These are phyloP conservation scores for Misgurnus anguillicaudatus DNA, from an alignment of 2,113 vertebrate species.

Conservation along the genomic window DNA sequence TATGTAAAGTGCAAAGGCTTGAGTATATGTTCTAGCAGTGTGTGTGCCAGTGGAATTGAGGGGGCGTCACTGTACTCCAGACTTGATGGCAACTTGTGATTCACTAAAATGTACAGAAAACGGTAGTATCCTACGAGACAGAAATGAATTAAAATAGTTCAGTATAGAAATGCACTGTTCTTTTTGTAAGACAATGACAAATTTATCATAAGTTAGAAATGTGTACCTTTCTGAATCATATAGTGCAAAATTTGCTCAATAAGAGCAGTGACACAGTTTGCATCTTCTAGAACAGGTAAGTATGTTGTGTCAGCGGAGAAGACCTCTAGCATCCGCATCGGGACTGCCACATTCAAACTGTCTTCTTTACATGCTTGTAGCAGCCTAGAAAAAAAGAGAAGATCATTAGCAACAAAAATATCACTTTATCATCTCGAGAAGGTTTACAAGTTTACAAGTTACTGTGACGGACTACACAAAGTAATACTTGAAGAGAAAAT, in stretches of 20 bases:
- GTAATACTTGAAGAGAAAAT: not conserved
- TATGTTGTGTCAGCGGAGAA: slow-evolving; percentile 93
- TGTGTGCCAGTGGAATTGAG: slow-evolving; percentile 90
- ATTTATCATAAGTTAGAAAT: not conserved
- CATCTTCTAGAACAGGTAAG: slow-evolving; percentile 84
- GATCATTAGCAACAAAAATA: slow-evolving; percentile 12
- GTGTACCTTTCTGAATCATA: slow-evolving; percentile 93
- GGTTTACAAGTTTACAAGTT: not conserved
- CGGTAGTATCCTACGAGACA: slow-evolving; percentile 85
- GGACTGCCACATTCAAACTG: slow-evolving; percentile 90
- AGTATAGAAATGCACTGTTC: not conserved
- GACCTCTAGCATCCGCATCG: slow-evolving; percentile 97
- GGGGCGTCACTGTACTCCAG: slow-evolving; percentile 91
- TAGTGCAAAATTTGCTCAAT: slow-evolving; percentile 98
- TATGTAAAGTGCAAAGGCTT: slow-evolving; percentile 99
- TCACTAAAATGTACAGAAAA: slow-evolving; percentile 91
- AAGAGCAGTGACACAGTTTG: slow-evolving; percentile 83
- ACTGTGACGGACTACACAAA: not conserved
- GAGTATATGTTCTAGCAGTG: slow-evolving; percentile 93
- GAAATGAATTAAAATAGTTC: not conserved
- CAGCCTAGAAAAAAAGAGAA: slow-evolving; percentile 72
- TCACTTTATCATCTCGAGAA: not conserved
- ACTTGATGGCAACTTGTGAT: slow-evolving; percentile 93
- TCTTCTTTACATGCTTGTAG: slow-evolving; percentile 85
- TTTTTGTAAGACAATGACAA: not conserved